Base-by-base conservation (phyloP, 2,113 vertebrate genomes). In the Eolophus roseicapilla region DNA sequence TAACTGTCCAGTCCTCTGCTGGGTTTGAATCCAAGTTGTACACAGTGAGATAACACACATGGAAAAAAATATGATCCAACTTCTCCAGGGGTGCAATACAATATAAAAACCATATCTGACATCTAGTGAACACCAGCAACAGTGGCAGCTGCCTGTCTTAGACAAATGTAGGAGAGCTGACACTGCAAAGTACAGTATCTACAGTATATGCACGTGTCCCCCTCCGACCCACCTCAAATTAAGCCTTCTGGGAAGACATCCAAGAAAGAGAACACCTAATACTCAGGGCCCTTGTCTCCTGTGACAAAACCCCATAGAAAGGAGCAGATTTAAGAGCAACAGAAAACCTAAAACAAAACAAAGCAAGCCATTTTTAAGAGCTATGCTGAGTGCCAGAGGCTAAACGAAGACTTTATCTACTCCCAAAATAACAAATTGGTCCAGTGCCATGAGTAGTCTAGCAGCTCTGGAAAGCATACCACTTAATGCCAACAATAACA, bases 361-460 rank as follows among this genome's bases (percentile, higher is more conserved):
- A 96, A 97, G 86, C 80, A 92, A 84, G 74, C 65, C 82, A 71
- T 92, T 96, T 97, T 93, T 90, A 94, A 96, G 92, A 93, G 73
- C 90, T 90, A n/a, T 2, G 3, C 18, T 24, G 77, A 90, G 65
- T 92, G 96, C 96, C 95, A 97, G 96, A 94, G 76, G 91, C 63
- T 92, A 92, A 97, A 93, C 78, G 95, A 96, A 94, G 88, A 62
- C 93, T 96, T 95, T 96, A 95, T 97, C 95, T 97, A 43, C 91
- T 90, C 70, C 50, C 90, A 76, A 76, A 97, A 96, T 89, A 93
- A 96, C 79, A 93, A 85, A 87, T 13, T 86, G 95, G 88, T 82
- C 91, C 68, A 80, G 69, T 88, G 89, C 92, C 94, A 95, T 6
- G 7, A 95, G 78, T 37, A 55, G 68, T 44, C 82, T 77, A 91